Percentiles rank a stretch among this genome's conserved stretches.
These are phyloP conservation scores for Aphelocoma coerulescens DNA, from an alignment of 2,113 vertebrate genomes.

Conservation along the genomic window DNA sequence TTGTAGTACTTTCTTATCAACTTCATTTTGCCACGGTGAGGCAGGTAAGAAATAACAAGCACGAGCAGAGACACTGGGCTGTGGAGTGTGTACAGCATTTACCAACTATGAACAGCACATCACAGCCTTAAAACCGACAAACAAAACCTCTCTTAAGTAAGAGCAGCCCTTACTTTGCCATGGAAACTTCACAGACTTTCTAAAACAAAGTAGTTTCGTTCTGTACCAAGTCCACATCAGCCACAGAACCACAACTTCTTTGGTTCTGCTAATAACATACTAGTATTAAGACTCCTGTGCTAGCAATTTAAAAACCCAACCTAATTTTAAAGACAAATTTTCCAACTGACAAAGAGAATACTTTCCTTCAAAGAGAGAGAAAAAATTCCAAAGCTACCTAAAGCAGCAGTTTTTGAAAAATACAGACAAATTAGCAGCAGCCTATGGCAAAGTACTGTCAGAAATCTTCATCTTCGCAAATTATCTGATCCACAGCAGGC, in stretches of 20 bases:
- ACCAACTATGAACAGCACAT: background rate
- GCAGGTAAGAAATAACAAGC: background rate
- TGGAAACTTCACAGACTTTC: background rate
- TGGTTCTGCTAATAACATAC: background rate
- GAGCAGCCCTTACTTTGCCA: background rate
- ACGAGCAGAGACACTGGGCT: background rate
- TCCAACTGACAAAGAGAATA: background rate
- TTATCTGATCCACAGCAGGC: background rate
- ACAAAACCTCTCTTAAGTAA: background rate
- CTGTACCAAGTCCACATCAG: background rate
- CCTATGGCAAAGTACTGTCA: background rate
- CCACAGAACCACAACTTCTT: background rate
- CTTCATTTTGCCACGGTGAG: background rate
- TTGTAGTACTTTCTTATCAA: background rate
- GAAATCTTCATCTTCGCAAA: background rate
- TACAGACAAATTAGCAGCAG: background rate
- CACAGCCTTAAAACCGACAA: background rate
- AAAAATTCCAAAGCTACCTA: background rate
- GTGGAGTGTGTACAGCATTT: background rate
- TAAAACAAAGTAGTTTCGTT: background rate
- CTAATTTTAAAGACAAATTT: background rate
- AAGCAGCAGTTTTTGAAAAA: background rate
- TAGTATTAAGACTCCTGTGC: background rate
- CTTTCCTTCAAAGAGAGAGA: background rate
- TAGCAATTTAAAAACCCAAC: background rate